Evolutionary conservation across 1,140 invertebrate genomes (phyloP), one percentile per base, ranked within the genome.

Genomic region (Bombyx mandarina): DNA sequence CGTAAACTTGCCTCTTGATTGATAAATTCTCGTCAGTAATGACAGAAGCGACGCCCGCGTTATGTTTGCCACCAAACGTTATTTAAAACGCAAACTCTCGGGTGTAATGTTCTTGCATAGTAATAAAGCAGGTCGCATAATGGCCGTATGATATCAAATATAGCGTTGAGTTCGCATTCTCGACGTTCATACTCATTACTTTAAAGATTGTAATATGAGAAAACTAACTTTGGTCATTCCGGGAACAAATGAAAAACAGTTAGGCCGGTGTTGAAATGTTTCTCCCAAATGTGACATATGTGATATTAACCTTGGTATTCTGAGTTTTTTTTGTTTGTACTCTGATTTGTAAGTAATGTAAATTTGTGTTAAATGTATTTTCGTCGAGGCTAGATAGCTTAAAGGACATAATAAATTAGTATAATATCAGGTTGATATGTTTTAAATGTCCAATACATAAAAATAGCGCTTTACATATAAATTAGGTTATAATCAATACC

Each of bases 1-100:
- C 74, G 52, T 75, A 77, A 79, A 78, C 65, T 69, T 62, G 26
- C 61, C 68, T 57, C 60, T 75, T 68, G 67, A 76, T 69, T 67
- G 62, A 70, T 70, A 74, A 69, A 69, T 68, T 59, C 65, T 60
- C 56, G 60, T 67, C 56, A 43, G 61, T 65, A 61, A 71, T 48
- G 52, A 53, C 55, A 62, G 65, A 65, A 56, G 64, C 66, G 66
- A 61, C 62, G 68, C n/a, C 60, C 65, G 62, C 42, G 62, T 73
- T 63, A 72, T 61, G 61, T 57, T 62, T 57, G 61, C 73, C 68
- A 65, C 69, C 57, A 58, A 63, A 60, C 57, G 45, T 50, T 52
- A 60, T 64, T 63, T 61, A 67, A 67, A 69, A 60, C 67, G 58
- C 56, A 48, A 56, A 55, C 58, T 57, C 61, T 67, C 52, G 57